Evolutionary conservation across 1,140 invertebrate species (phyloP).

Genomic region (Euura lappo): DNA sequence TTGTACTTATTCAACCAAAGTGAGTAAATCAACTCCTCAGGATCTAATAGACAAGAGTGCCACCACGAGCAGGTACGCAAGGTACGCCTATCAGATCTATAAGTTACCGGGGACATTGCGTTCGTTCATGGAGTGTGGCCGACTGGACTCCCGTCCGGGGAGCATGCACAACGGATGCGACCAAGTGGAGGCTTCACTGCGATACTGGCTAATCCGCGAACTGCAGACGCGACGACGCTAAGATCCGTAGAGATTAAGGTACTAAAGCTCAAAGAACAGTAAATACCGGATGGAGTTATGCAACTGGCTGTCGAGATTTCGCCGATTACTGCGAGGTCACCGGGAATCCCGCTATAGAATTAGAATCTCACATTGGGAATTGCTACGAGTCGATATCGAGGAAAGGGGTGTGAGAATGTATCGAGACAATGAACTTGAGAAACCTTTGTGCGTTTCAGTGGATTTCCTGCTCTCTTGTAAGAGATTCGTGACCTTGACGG

Average conservation of each 20-base stretch:
- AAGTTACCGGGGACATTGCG: conserved; percentile 11
- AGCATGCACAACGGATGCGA: not conserved
- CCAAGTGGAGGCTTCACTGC: not conserved
- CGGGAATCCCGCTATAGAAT: not conserved
- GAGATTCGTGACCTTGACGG: not conserved
- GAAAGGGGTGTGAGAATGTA: not conserved
- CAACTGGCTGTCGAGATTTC: not conserved
- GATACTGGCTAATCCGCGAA: conserved; percentile 29
- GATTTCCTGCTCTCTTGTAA: not conserved
- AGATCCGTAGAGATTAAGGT: conserved; percentile 34
- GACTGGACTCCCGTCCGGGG: not conserved
- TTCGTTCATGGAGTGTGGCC: not conserved
- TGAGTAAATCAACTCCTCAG: not conserved
- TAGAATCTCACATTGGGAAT: not conserved
- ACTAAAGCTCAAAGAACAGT: not conserved
- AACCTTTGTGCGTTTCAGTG: not conserved
- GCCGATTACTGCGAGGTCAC: not conserved
- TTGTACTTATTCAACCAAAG: not conserved
- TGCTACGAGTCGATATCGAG: too few relatives aligned
- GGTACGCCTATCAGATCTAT: conserved; percentile 9
- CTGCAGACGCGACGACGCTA: conserved; percentile 29
- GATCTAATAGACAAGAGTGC: conserved; percentile 4
- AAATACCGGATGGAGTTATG: not conserved
- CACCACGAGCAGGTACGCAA: not conserved
- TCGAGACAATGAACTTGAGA: not conserved